Percentiles rank a stretch among this genome's conserved stretches.
phyloP scores from a whole-genome alignment of 2,888 invertebrate species.

The Idaea biselata region DNA sequence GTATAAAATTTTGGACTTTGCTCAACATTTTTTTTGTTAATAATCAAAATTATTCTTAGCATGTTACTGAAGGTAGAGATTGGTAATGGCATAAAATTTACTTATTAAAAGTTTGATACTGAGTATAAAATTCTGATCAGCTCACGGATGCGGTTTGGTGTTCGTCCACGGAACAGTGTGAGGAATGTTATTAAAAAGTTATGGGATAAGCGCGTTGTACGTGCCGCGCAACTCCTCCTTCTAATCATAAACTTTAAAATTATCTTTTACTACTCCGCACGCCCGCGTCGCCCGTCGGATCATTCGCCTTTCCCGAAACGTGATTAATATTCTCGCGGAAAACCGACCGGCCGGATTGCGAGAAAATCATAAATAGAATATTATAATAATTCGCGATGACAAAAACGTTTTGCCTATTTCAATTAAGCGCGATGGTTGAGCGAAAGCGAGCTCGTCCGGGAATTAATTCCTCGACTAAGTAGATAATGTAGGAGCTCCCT shows the following conservation, averaged over 20 bases:
- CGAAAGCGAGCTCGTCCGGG: conserved; percentile 55
- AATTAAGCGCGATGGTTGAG: conserved; percentile 62
- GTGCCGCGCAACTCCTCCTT: conserved; percentile 50
- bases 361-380: conserved; percentile 30
- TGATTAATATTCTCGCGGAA: conserved; percentile 29
- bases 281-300: conserved; percentile 29
- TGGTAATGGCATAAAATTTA: conserved; percentile 34
- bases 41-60: too few species aligned
- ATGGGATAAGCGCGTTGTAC: conserved; percentile 67
- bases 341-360: conserved; percentile 2
- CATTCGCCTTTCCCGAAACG: conserved; percentile 28
- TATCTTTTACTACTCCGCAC: conserved; percentile 51
- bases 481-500: conserved; percentile 73
- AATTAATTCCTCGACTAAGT: conserved; percentile 77
- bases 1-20: too few species aligned
- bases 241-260: conserved; percentile 75
- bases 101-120: conserved; percentile 58
- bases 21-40: too few species aligned
- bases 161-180: conserved; percentile 62
- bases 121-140: conserved; percentile 61
- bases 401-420: conserved; percentile 62
- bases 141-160: conserved; percentile 63
- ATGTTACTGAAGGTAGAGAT: not conserved
- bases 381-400: conserved; percentile 37
- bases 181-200: conserved; percentile 79